These are phyloP conservation scores for Ifrita kowaldi DNA, from an alignment of 2,113 vertebrate genomes.

Conservation along the genomic window DNA sequence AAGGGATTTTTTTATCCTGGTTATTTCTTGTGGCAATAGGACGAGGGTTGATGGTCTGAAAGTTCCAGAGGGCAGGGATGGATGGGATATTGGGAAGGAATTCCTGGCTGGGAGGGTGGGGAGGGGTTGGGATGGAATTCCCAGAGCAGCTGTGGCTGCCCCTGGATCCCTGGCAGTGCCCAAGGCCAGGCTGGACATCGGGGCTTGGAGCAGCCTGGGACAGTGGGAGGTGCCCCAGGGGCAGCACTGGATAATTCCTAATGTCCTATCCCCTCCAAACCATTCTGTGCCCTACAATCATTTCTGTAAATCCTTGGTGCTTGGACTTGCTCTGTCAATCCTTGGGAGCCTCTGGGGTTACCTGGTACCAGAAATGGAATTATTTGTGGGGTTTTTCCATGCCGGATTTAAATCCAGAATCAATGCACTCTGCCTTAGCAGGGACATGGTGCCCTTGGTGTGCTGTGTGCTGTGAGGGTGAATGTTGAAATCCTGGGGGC, in stretches of 20 bases:
- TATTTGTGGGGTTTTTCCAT: neutral
- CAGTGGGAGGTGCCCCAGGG: neutral
- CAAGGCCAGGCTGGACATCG: neutral
- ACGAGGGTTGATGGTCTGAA: neutral
- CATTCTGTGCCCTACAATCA: accelerated
- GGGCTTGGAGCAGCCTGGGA: neutral
- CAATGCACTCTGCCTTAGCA: neutral
- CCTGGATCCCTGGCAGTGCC: neutral
- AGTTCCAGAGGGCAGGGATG: neutral
- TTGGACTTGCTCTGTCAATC: accelerated
- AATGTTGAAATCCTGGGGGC: neutral
- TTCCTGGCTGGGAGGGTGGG: neutral
- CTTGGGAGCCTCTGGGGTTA: neutral
- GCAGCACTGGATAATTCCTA: neutral
- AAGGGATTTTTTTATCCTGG: neutral
- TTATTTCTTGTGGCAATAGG: neutral
- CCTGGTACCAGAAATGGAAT: accelerated
- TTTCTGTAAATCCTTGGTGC: accelerated
- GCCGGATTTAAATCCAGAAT: neutral
- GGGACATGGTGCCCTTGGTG: neutral
- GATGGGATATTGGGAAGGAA: neutral
- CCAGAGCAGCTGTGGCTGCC: neutral
- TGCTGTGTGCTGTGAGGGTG: neutral
- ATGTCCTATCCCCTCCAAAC: neutral
- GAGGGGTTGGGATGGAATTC: accelerated